A percentile compares a stretch with the other conserved stretches of the same genome.
Conservation (phyloP, 2,113 vertebrate genomes). For the Poecilia latipinna region DNA sequence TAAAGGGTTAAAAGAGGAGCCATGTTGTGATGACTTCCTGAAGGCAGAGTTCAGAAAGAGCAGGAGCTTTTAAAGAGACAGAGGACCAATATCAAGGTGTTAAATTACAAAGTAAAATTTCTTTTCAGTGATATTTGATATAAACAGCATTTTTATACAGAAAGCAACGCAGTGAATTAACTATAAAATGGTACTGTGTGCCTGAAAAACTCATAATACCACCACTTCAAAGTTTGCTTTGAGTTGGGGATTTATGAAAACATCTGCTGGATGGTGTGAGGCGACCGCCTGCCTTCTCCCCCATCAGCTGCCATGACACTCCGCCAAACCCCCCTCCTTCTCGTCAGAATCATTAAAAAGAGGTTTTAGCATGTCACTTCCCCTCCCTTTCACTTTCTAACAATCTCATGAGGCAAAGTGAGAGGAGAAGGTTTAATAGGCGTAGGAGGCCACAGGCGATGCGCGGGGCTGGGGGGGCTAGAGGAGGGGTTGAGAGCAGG, state of each 20-base stretch:
- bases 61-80: too few species aligned
- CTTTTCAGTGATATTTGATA: too few species aligned
- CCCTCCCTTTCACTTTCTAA: conserved; percentile 43
- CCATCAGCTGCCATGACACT: conserved; percentile 34
- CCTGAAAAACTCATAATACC: too few species aligned
- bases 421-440: conserved; percentile 17
- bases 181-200: too few species aligned
- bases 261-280: conserved; percentile 28
- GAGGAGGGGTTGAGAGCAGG: conserved; percentile 5
- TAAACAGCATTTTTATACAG: too few species aligned
- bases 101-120: too few species aligned
- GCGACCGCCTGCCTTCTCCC: conserved; percentile 3
- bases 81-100: too few species aligned
- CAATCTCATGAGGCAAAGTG: conserved; percentile 36
- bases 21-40: too few species aligned
- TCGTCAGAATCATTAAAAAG: conserved; percentile 50
- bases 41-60: too few species aligned
- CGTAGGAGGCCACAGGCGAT: conserved; percentile 17
- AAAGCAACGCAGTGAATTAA: too few species aligned
- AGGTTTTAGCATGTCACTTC: conserved; percentile 59
- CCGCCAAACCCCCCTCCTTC: neutral
- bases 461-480: too few species aligned
- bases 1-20: too few species aligned
- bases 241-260: conserved; percentile 23
- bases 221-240: conserved; percentile 6